Evolutionary conservation across 2,888 invertebrate genomes (phyloP).

Genomic region (Rhaphigaster nebulosa): DNA sequence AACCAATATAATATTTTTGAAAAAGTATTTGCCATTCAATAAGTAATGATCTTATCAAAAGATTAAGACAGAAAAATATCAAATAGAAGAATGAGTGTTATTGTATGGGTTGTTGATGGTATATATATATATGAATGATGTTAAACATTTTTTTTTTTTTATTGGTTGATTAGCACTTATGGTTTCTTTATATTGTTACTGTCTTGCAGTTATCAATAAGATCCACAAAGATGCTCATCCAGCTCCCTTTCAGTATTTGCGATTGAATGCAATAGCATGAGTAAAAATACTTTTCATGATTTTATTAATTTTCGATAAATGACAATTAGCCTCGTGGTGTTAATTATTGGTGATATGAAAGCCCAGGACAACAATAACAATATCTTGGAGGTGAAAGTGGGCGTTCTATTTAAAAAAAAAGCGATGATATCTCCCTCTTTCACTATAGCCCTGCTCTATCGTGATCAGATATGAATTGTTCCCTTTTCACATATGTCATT

Average conservation of each 20-base stretch:
- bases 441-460: background rate
- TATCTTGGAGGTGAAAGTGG: conserved; percentile 45
- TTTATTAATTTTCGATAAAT: conserved; percentile 21
- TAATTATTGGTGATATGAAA: conserved; percentile 35
- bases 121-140: no score
- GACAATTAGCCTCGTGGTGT: background rate
- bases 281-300: background rate
- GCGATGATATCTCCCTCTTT: conserved; percentile 8
- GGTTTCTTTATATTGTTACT: no score
- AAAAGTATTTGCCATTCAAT: no score
- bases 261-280: background rate
- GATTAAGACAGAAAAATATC: no score
- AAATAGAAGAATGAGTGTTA: no score
- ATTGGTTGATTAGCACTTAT: no score
- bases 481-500: conserved; percentile 42
- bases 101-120: no score
- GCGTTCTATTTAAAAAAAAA: conserved; percentile 26
- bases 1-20: no score
- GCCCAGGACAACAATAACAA: conserved; percentile 13
- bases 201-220: no score
- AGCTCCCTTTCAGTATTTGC: background rate
- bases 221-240: background rate
- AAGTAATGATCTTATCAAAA: no score
- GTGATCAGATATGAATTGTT: conserved; percentile 37
- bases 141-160: no score